Evolutionary conservation across 2,888 invertebrate species (phyloP), one percentile per base, ranked within the genome.

Genomic region (Mayetiola destructor): DNA sequence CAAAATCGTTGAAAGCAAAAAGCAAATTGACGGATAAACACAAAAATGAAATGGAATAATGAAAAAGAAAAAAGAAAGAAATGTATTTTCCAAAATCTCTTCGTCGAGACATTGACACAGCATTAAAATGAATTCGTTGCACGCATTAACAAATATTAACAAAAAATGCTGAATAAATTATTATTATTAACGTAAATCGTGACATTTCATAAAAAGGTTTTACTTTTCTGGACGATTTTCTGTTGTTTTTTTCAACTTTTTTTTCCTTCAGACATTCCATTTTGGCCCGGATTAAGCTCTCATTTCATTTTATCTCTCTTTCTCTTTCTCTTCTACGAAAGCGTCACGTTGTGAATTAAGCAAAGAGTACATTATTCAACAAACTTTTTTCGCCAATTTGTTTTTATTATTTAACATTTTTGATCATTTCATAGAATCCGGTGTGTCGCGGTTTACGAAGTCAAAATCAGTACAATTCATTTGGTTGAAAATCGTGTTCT

Each of bases 111-210:
- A 42, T 39, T 23, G 23, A 3, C 9, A 39, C 2, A 6, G 42
- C 21, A 42, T 27, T n/a, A 9, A 27, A 48, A 27, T 27, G 48
- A 23, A 48, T 27, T 48, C 48, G 48, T 48, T 27, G 27, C 27
- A 27, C 27, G 27, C 27, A 27, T 48, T 48, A 27, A 27, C 23
- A 48, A 48, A 48, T 48, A 48, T 48, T 48, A 27, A 48, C 6
- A n/a, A n/a, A 48, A 48, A 23, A 48, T 48, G 23, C 16, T 48
- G 48, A 48, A 48, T 48, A 48, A 48, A 48, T 48, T 48, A 48
- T n/a, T n/a, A n/a, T n/a, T n/a, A n/a, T 48, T 48, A 16, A 48
- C n/a, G 48, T 48, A 48, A 48, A 27, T 48, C 48, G 48, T 48
- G 48, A 48, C 48, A 48, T 42, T 42, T 23, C 42, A 48, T 27